Conservation (phyloP, 2,797 vertebrate species). For the Iguana delicatissima region DNA sequence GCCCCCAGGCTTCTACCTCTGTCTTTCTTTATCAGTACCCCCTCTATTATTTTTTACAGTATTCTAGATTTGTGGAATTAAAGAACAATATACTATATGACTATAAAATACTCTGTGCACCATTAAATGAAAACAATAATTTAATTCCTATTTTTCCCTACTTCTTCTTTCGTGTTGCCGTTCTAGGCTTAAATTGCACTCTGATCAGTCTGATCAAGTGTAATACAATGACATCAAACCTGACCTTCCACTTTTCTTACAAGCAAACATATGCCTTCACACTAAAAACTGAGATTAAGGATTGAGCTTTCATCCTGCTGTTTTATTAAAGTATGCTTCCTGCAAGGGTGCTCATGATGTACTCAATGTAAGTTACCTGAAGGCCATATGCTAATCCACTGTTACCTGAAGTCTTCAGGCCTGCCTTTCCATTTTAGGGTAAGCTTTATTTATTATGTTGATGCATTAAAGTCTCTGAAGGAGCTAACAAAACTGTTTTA, state of each 20-base stretch:
- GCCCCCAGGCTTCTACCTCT: not conserved
- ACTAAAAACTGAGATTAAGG: not conserved
- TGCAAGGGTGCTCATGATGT: not conserved
- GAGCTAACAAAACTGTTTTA: no score
- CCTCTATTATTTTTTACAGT: not conserved
- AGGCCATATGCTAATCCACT: not conserved
- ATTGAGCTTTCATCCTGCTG: not conserved
- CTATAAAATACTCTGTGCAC: not conserved
- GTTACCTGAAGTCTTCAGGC: not conserved
- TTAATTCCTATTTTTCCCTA: not conserved
- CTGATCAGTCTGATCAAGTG: constrained; percentile 5
- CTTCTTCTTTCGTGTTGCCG: not conserved
- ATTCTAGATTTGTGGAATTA: not conserved
- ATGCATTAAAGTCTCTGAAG: not conserved
- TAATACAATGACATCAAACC: not conserved
- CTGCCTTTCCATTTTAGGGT: not conserved
- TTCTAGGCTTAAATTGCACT: not conserved
- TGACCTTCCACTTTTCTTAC: not conserved
- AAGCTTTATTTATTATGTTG: no score
- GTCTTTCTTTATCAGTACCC: not conserved
- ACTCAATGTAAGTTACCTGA: not conserved
- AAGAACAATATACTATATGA: not conserved
- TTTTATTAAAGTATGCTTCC: not conserved
- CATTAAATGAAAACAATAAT: not conserved
- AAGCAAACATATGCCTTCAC: not conserved